These are phyloP conservation scores for Micoletzkya japonica DNA, from an alignment of 2,888 invertebrate species.

Conservation along the genomic window DNA sequence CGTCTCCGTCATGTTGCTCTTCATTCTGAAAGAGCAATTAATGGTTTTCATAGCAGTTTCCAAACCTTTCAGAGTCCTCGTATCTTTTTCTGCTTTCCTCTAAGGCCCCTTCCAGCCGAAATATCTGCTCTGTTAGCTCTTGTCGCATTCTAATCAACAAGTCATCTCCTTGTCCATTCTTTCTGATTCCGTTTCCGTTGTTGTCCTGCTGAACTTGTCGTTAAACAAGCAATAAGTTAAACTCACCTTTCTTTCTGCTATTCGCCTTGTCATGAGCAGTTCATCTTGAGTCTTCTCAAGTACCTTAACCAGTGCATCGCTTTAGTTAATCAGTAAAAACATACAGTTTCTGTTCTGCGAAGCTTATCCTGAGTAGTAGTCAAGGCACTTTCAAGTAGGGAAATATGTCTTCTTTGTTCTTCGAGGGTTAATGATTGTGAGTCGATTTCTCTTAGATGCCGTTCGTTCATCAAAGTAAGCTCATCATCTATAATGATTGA, in stretches of 20 bases:
- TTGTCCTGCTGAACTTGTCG: not conserved
- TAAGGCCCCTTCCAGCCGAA: not conserved
- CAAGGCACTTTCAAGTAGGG: constrained; percentile 86
- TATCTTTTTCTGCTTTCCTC: constrained; percentile 6
- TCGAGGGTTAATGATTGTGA: constrained; percentile 85
- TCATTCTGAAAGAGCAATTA: not conserved
- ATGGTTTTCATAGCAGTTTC: not conserved
- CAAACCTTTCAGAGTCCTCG: constrained; percentile 2
- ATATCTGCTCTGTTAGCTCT: not conserved
- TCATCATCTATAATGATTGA: constrained; percentile 76
- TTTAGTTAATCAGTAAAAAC: not conserved
- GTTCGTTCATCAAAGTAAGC: constrained; percentile 82
- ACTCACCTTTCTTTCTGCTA: no score
- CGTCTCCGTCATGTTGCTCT: constrained; percentile 19
- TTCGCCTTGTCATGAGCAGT: no score
- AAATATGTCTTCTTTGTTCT: constrained; percentile 88
- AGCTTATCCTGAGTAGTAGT: constrained; percentile 88
- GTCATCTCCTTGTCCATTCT: constrained; percentile 36
- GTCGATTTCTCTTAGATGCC: constrained; percentile 86
- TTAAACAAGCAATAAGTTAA: no score
- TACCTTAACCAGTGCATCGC: not conserved
- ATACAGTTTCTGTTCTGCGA: constrained; percentile 66
- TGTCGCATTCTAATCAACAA: constrained; percentile 61
- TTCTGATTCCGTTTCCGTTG: not conserved
- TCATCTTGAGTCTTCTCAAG: not conserved